These are phyloP conservation scores for Andrena haemorrhoa DNA, from an alignment of 2,888 invertebrate genomes.

Conservation along the genomic window DNA sequence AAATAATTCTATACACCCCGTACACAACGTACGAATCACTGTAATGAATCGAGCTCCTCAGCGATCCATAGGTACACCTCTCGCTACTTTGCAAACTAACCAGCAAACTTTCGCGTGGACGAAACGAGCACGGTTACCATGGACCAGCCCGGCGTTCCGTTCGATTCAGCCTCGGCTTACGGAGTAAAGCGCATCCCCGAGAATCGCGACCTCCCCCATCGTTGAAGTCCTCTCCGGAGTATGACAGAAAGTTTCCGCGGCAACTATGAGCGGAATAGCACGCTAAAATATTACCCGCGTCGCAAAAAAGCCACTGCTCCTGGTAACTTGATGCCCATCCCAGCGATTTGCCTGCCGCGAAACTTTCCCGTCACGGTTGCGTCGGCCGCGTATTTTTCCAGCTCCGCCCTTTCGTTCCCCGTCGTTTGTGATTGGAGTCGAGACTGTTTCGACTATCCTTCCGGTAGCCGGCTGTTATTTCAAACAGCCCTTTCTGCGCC, in stretches of 20 bases:
- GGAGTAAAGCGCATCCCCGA: constrained; percentile 48
- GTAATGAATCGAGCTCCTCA: not conserved
- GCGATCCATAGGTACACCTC: not conserved
- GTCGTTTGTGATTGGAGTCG: constrained; percentile 65
- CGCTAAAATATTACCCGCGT: constrained; percentile 79
- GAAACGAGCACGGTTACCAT: not conserved
- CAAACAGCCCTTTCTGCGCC: constrained; percentile 66
- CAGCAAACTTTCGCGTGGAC: not conserved
- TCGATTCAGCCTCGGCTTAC: constrained; percentile 35
- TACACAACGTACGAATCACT: too few relatives aligned
- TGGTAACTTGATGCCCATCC: constrained; percentile 62
- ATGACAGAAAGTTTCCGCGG: constrained; percentile 76
- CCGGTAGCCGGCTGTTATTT: constrained; percentile 73
- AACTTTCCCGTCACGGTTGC: constrained; percentile 53
- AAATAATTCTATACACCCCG: too few relatives aligned
- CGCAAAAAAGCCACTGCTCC: constrained; percentile 75
- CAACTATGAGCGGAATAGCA: constrained; percentile 66
- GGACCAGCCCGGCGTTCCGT: constrained; percentile 35
- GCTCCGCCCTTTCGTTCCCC: constrained; percentile 18
- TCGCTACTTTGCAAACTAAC: not conserved
- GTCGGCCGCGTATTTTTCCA: constrained; percentile 13
- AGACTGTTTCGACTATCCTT: constrained; percentile 65
- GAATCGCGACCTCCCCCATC: constrained; percentile 47
- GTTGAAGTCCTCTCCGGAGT: constrained; percentile 65
- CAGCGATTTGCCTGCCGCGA: constrained; percentile 58